phyloP scores from a whole-genome alignment of 2,888 invertebrate species.

The Zonitis immaculata region DNA sequence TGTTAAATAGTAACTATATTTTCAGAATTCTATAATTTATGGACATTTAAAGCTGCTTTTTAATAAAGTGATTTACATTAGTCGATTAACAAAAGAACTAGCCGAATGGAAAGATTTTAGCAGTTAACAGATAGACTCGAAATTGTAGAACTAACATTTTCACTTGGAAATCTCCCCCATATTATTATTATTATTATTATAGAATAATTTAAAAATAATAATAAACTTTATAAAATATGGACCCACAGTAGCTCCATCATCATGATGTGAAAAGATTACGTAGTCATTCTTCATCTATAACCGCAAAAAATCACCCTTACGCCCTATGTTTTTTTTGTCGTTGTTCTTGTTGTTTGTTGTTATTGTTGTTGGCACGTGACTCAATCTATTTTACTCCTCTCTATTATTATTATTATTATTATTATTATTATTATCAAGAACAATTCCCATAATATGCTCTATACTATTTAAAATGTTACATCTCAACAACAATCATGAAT shows the following conservation, averaged over 20 bases:
- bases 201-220: too few species aligned
- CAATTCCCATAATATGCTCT: conserved; percentile 5
- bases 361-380: background rate
- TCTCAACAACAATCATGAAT: conserved; percentile 3
- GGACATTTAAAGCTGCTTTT: background rate
- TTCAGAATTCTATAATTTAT: background rate
- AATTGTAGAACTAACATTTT: background rate
- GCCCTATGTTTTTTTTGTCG: too few species aligned
- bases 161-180: too few species aligned
- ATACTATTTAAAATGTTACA: conserved; percentile 2
- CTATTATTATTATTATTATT: too few species aligned
- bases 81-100: background rate
- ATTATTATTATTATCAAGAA: background rate
- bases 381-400: background rate
- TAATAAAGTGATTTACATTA: background rate
- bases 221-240: background rate
- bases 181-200: too few species aligned
- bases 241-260: background rate
- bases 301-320: too few species aligned
- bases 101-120: background rate
- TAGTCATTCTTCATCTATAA: background rate
- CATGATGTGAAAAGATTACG: background rate
- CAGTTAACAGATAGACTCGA: background rate
- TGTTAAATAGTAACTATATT: background rate
- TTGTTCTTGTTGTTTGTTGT: background rate